These are phyloP conservation scores for Eurois occulta DNA, from an alignment of 2,888 invertebrate genomes.

Conservation along the genomic window DNA sequence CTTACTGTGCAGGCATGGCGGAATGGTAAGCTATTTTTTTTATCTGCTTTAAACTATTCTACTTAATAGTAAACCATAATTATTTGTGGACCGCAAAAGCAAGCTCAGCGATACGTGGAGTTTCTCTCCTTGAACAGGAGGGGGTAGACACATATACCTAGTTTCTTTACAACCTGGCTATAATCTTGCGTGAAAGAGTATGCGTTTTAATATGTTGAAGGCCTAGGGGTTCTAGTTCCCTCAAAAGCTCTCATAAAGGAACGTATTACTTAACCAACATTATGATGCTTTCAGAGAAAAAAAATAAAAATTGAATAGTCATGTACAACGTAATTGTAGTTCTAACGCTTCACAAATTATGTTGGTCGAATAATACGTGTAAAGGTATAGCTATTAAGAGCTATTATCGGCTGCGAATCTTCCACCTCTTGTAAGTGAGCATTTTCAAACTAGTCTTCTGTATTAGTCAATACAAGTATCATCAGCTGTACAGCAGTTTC, in stretches of 20 bases:
- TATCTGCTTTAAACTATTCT: neutral
- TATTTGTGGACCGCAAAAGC: neutral
- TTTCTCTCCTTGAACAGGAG: neutral
- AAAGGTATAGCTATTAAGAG: neutral
- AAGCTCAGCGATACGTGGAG: neutral
- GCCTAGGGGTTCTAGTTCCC: neutral
- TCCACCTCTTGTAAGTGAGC: neutral
- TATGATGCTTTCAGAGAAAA: too few species aligned
- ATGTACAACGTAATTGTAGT: neutral
- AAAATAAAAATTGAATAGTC: too few species aligned
- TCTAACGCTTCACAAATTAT: neutral
- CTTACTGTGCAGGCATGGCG: neutral
- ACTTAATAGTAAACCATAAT: neutral
- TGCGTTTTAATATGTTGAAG: neutral
- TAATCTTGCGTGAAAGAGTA: neutral
- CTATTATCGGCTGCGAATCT: neutral
- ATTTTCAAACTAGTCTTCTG: neutral
- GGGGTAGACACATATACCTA: neutral
- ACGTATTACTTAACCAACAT: neutral
- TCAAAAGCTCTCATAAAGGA: neutral
- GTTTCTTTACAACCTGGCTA: neutral
- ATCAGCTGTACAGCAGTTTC: neutral
- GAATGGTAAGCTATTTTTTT: slow-evolving; percentile 6
- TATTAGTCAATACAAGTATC: neutral
- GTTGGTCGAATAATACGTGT: neutral